These are phyloP conservation scores for Alaudala cheleensis DNA, from an alignment of 2,113 vertebrate species.

Conservation along the genomic window DNA sequence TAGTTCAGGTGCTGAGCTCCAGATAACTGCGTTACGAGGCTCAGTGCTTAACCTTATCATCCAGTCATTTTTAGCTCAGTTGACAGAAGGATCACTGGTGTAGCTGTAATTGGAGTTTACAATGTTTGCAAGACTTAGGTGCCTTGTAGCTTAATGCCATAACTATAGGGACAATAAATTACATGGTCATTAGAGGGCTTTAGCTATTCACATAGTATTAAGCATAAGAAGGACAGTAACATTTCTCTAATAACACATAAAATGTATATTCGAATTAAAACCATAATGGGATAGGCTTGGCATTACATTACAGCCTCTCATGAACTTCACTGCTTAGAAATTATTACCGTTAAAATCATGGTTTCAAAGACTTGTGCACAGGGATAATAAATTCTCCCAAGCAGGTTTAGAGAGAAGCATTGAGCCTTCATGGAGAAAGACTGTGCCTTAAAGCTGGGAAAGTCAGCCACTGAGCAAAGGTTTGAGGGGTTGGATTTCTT, in stretches of 20 bases:
- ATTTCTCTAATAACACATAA: conserved; percentile 46
- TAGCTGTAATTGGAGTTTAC: conserved; percentile 56
- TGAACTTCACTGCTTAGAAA: conserved; percentile 45
- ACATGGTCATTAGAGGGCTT: conserved; percentile 26
- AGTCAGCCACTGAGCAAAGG: neutral
- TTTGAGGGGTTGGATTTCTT: neutral
- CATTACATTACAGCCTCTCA: conserved; percentile 8
- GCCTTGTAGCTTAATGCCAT: conserved; percentile 60
- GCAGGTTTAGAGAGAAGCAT: conserved; percentile 17
- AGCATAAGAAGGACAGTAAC: conserved; percentile 26
- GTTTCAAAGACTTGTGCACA: conserved; percentile 32
- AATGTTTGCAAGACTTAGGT: conserved; percentile 60
- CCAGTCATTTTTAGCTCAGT: conserved; percentile 30
- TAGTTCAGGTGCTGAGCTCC: conserved; percentile 31
- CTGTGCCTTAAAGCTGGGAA: neutral
- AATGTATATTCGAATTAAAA: conserved; percentile 62
- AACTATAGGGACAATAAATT: conserved; percentile 40
- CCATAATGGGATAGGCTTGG: conserved; percentile 33
- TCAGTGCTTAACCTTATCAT: conserved; percentile 50
- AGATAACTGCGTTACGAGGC: neutral
- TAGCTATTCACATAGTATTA: conserved; percentile 33
- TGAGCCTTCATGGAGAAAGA: neutral
- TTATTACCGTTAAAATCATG: conserved; percentile 54
- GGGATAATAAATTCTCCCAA: conserved; percentile 62
- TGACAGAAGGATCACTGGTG: conserved; percentile 56